These are phyloP conservation scores for Leptinotarsa tumamoca DNA, from an alignment of 2,888 invertebrate species.

Conservation along the genomic window DNA sequence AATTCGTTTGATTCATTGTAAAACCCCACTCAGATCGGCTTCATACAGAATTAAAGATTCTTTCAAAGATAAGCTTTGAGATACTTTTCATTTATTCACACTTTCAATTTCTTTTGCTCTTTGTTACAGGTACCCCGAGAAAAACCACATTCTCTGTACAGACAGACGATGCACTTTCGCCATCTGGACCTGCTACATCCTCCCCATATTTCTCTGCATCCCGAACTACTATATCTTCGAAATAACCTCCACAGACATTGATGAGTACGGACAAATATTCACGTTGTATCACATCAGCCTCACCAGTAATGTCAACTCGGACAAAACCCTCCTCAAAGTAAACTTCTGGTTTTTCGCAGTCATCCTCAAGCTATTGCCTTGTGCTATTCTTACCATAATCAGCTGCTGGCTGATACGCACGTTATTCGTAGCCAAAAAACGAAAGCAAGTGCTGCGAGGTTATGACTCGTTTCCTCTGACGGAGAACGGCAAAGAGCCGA, in stretches of 20 bases:
- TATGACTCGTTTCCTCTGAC: conserved; percentile 71
- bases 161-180: conserved; percentile 82
- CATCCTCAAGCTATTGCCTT: conserved; percentile 84
- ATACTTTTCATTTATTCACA: no score
- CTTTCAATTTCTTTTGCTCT: background rate
- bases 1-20: no score
- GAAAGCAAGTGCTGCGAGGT: conserved; percentile 77
- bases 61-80: no score
- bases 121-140: conserved; percentile 79
- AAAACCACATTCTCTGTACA: conserved; percentile 80
- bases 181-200: conserved; percentile 79
- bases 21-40: no score
- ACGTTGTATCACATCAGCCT: conserved; percentile 71
- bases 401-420: conserved; percentile 79
- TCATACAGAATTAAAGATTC: no score
- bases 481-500: conserved; percentile 43
- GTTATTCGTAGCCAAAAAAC: conserved; percentile 79
- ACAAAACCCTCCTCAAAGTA: conserved; percentile 66
- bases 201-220: conserved; percentile 84
- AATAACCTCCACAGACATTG: conserved; percentile 69
- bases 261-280: conserved; percentile 71
- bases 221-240: conserved; percentile 84
- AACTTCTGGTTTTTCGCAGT: conserved; percentile 88
- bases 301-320: conserved; percentile 64
- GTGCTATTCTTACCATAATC: conserved; percentile 80